Conservation (phyloP, 2,113 vertebrate genomes). For the Pelobates fuscus region DNA sequence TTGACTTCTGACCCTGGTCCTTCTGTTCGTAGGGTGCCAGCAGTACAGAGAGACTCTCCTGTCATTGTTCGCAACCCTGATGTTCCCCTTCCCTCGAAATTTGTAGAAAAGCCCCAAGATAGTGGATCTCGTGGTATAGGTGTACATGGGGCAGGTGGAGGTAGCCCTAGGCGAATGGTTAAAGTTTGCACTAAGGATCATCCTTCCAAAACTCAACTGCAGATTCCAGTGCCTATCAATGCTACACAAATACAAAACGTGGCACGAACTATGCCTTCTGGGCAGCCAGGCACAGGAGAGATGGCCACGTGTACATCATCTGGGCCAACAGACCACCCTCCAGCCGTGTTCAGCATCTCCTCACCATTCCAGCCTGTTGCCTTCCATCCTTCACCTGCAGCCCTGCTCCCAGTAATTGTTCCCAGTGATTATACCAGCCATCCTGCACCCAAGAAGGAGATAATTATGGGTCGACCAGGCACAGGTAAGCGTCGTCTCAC, state of each 20-base stretch:
- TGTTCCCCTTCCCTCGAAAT: conserved; percentile 81
- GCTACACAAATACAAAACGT: conserved; percentile 59
- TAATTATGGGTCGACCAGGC: conserved; percentile 90
- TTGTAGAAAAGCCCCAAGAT: conserved; percentile 75
- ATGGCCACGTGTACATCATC: conserved; percentile 34
- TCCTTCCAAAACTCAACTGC: conserved; percentile 68
- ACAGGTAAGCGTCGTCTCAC: conserved; percentile 77
- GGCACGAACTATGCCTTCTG: conserved; percentile 52
- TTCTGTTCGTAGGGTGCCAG: conserved; percentile 73
- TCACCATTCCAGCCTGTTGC: conserved; percentile 82
- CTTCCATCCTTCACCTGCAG: conserved; percentile 87
- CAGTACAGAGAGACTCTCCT: conserved; percentile 81
- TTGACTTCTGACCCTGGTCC: conserved; percentile 72
- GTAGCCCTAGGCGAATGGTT: conserved; percentile 52
- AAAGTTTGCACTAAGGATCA: conserved; percentile 59
- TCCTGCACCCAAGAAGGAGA: conserved; percentile 85
- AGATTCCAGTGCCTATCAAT: conserved; percentile 85
- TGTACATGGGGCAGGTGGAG: conserved; percentile 40
- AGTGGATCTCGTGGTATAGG: conserved; percentile 44
- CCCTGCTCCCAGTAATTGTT: conserved; percentile 85
- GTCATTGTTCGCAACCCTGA: conserved; percentile 89
- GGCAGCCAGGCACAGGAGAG: conserved; percentile 51
- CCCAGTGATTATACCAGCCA: conserved; percentile 79
- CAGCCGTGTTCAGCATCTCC: conserved; percentile 63
- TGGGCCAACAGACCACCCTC: conserved; percentile 58